Evolutionary conservation across 2,888 invertebrate species (phyloP), one percentile per base, ranked within the genome.

Genomic region (Monochamus alternatus): DNA sequence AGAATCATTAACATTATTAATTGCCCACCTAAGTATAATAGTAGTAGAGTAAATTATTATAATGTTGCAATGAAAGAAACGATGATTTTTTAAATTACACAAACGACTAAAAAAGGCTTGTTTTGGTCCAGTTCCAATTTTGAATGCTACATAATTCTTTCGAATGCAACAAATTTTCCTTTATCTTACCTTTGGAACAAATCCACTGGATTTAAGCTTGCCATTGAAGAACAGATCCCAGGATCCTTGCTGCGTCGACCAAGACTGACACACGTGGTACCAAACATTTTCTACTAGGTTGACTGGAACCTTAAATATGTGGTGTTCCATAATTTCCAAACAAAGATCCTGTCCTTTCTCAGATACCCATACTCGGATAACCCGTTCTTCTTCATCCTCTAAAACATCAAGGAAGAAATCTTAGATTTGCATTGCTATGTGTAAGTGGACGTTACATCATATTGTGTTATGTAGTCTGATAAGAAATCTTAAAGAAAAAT

Each of bases 231-330:
- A 93, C 5, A 93, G 85, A 44, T 90, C 91, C 91, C 93, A 93
- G 5, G 90, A 90, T n/a, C 91, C 93, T 65, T 88, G 89, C 73
- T 89, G 89, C 0, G 92, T 91, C 78, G 93, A 92, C 90, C 93
- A 94, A 63, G 93, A 93, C 78, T 93, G 88, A 80, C 94, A 94
- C 22, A 94, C 86, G 84, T 94, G 93, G 65, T 92, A 91, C 94
- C 94, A 94, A 5, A 89, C 90, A 81, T 90, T 83, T 89, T 88
- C 88, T 14, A 81, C 76, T 44, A 89, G 75, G 52, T 90, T 89
- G 0, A 92, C 89, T 0, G 88, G 86, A 5, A 90, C 85, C 62
- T 86, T 89, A 38, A 92, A 89, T n/a, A 91, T 87, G 30, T 88
- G 87, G 70, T 86, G 86, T 55, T 90, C 90, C 60, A 90, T 90